These are phyloP conservation scores for Adelges cooleyi DNA, from an alignment of 1,140 invertebrate species.

Conservation along the genomic window DNA sequence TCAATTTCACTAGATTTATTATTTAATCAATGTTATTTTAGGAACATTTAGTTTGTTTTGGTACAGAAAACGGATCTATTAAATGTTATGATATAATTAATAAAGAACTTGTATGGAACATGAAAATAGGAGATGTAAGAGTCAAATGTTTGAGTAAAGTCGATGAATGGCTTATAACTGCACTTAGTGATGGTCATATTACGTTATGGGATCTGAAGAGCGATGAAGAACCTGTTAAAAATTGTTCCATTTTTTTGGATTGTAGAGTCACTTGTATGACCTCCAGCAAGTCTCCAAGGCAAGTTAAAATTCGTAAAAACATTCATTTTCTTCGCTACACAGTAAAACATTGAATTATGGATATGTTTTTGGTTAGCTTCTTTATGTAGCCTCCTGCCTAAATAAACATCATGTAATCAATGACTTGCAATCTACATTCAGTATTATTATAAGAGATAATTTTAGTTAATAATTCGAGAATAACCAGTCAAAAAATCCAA, in stretches of 20 bases:
- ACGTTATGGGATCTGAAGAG: constrained; percentile 12
- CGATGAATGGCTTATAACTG: constrained; percentile 27
- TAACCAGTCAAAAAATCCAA: no score
- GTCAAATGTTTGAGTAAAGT: constrained; percentile 28
- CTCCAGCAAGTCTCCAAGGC: not conserved
- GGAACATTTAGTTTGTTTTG: constrained; percentile 30
- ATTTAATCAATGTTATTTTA: not conserved
- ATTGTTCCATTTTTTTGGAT: constrained; percentile 25
- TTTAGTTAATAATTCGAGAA: no score
- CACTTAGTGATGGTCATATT: constrained; percentile 25
- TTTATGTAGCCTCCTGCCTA: no score
- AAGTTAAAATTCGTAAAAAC: no score
- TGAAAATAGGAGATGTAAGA: constrained; percentile 24
- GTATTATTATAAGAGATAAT: no score
- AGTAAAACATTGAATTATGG: no score
- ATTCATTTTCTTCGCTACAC: no score
- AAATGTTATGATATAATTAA: constrained; percentile 7
- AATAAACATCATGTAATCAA: no score
- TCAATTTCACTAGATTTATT: not conserved
- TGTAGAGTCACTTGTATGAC: constrained; percentile 31
- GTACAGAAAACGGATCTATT: constrained; percentile 29
- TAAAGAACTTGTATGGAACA: constrained; percentile 17
- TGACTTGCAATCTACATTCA: no score
- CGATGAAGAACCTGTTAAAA: constrained; percentile 12
- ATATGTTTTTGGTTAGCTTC: no score